phyloP scores from a whole-genome alignment of 2,888 invertebrate genomes.

The Lymantria monacha region DNA sequence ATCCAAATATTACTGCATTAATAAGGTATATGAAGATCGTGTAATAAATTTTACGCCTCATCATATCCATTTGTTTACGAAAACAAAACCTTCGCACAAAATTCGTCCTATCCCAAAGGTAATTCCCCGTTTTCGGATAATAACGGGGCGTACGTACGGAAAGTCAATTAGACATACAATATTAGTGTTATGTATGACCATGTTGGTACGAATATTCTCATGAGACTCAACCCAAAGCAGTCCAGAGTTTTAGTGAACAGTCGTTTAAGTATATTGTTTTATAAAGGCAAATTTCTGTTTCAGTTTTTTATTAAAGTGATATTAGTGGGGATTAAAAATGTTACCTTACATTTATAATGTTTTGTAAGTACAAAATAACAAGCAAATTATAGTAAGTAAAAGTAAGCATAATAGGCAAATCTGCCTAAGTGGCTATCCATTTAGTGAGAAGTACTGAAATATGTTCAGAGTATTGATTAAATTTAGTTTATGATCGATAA shows the following conservation, averaged over 20 bases:
- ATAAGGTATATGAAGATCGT: background rate
- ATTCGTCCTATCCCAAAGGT: constrained; percentile 6
- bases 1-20: background rate
- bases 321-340: no score
- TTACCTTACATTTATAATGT: no score
- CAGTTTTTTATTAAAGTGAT: no score
- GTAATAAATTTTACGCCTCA: background rate
- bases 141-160: constrained; percentile 9
- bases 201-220: constrained; percentile 8
- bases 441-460: no score
- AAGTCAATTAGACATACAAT: constrained; percentile 23
- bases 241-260: background rate
- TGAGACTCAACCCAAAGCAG: constrained; percentile 8
- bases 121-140: constrained; percentile 21
- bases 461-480: no score
- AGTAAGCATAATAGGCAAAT: no score
- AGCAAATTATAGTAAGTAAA: no score
- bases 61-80: constrained; percentile 10
- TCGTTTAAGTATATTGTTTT: background rate
- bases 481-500: no score
- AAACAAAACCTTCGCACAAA: constrained; percentile 9
- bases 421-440: no score
- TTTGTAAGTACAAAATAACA: no score
- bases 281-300: no score
- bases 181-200: constrained; percentile 13